Conservation (phyloP, 1,140 invertebrate genomes). For the Drosophila watanabei region DNA sequence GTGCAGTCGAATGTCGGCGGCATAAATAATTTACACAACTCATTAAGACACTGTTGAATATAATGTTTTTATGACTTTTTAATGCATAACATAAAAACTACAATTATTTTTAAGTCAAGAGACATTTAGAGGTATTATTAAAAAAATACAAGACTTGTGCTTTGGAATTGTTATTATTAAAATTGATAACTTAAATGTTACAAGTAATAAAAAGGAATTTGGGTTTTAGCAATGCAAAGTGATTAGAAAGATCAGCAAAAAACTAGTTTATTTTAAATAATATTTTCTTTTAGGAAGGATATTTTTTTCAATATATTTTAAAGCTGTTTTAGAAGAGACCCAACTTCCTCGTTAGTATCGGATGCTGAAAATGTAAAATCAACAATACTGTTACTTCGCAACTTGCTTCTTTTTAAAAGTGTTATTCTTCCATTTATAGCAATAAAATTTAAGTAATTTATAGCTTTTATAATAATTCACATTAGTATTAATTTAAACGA, state of each 20-base stretch:
- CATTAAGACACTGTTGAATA: slow-evolving; percentile 71
- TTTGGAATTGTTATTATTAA: background rate
- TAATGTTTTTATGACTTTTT: slow-evolving; percentile 79
- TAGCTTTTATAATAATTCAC: too few relatives aligned
- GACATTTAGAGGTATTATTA: background rate
- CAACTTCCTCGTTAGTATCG: too few relatives aligned
- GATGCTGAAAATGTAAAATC: background rate
- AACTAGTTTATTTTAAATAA: too few relatives aligned
- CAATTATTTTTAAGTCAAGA: slow-evolving; percentile 27
- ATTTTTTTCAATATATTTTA: too few relatives aligned
- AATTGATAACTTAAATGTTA: background rate
- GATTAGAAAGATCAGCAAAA: too few relatives aligned
- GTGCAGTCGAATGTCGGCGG: slow-evolving; percentile 21
- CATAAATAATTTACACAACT: slow-evolving; percentile 65
- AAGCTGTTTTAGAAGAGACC: too few relatives aligned
- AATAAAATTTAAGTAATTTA: background rate
- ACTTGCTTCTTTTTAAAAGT: background rate
- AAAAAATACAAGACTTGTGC: too few relatives aligned
- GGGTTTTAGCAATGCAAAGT: too few relatives aligned
- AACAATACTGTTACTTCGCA: background rate
- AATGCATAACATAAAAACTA: slow-evolving; percentile 66
- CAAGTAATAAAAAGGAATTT: too few relatives aligned
- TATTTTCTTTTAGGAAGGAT: too few relatives aligned
- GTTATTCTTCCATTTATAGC: background rate
- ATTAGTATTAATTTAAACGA: too few relatives aligned